Base-by-base conservation (phyloP, 2,797 vertebrate species). In the Amphiprion clarkii region DNA sequence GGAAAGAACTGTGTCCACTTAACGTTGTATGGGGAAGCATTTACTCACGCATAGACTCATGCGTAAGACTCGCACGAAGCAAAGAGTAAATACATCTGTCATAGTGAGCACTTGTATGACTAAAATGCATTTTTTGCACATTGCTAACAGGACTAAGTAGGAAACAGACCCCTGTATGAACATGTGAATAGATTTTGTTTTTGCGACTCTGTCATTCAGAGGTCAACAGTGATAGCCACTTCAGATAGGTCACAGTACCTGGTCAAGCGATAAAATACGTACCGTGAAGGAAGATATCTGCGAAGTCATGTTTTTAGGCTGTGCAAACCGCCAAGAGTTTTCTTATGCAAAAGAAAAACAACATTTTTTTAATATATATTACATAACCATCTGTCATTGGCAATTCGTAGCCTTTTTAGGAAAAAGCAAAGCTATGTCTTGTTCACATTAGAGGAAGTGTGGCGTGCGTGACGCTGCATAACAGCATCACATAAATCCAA, bases 311-410 rank as follows among this genome's bases (percentile, higher is more conserved):
- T 11, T 39, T 39, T 39, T 10, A 42, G 9, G 54, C 25, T 73
- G 40, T 31, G 17, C 57, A 39, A 74, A 64, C 49, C 17, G 17
- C 13, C 46, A 42, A 71, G 8, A 23, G 17, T 33, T 78, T 42
- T 46, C 3, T 31, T 3, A 16, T 12, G 19, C 16, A 11, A 56
- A 12, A 66, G 8, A 49, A 51, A 33, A 66, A 25, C 16, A 4
- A 5, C 40, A n/a, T n/a, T 52, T 60, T 80, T 72, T 54, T 25
- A 27, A 27, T 3, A 27, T 21, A 9, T 52, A 16, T 87, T 87
- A 71, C 33, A 44, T 74, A 81, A 89, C 48, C 6, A 27, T 64
- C 27, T 67, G 62, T 73, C 61, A 55, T 61, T 21, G 56, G 46
- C 55, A 46, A 64, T 70, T 71, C 75, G 44, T 3, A 1, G 3